These are phyloP conservation scores for Dipodomys ordii DNA, from an alignment of 2,113 vertebrate genomes.

Conservation along the genomic window DNA sequence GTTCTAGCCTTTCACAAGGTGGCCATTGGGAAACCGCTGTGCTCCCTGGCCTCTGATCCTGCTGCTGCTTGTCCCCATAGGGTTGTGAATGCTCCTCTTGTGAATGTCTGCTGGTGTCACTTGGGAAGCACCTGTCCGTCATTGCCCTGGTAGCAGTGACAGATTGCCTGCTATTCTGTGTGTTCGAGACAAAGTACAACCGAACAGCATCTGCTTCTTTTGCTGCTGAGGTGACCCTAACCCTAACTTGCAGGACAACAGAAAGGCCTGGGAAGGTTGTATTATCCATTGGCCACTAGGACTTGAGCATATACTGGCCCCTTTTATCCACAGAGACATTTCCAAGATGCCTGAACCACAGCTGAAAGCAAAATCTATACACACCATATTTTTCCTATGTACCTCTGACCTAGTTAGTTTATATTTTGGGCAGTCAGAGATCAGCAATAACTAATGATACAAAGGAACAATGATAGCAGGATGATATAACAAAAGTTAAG, in stretches of 20 bases:
- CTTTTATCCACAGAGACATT: not conserved
- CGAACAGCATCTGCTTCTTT: not conserved
- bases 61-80: not conserved
- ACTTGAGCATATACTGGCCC: rapidly evolving
- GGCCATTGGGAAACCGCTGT: not conserved
- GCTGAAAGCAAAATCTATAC: not conserved
- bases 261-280: not conserved
- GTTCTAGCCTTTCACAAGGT: not conserved
- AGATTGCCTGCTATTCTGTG: no score
- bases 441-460: no score
- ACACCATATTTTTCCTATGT: not conserved
- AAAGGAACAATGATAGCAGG: no score
- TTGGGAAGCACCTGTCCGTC: not conserved
- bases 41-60: not conserved
- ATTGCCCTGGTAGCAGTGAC: not conserved
- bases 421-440: no score
- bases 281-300: no score
- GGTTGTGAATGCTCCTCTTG: not conserved
- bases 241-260: rapidly evolving
- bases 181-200: not conserved
- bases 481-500: not conserved
- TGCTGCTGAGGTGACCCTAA: not conserved
- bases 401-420: no score
- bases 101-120: not conserved
- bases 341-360: not conserved